Evolutionary conservation across 2,113 vertebrate species (phyloP).

Genomic region (Chrysemys picta): DNA sequence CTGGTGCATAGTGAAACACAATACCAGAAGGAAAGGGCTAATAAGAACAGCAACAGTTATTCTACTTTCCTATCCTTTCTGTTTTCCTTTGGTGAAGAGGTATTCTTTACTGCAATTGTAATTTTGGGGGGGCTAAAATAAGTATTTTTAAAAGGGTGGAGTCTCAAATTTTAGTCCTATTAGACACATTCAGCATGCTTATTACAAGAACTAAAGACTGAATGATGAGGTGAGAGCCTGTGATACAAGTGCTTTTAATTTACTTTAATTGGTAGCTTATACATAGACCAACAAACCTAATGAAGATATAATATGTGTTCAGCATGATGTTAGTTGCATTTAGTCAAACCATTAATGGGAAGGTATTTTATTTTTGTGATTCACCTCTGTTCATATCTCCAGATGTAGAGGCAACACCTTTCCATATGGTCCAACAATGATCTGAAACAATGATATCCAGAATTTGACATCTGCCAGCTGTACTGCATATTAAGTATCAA

Average conservation of each 20-base stretch:
- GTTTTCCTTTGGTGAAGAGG: background rate
- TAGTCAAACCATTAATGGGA: background rate
- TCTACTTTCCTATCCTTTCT: background rate
- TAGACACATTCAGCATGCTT: background rate
- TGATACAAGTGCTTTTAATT: constrained; percentile 46
- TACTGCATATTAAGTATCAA: background rate
- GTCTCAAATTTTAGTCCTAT: background rate
- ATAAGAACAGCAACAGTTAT: background rate
- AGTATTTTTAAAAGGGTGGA: background rate
- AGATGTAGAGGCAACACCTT: constrained; percentile 9
- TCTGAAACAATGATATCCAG: background rate
- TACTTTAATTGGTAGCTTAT: constrained; percentile 31
- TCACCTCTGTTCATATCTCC: background rate
- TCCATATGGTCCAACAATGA: background rate
- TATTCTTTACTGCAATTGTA: background rate
- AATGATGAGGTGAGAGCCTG: constrained; percentile 2
- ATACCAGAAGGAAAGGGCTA: background rate
- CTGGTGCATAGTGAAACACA: background rate
- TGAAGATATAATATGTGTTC: constrained; percentile 32
- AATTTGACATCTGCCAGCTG: background rate
- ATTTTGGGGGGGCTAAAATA: background rate
- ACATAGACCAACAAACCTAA: background rate
- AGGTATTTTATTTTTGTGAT: constrained; percentile 26
- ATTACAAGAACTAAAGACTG: constrained; percentile 4
- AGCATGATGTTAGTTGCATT: background rate